Base-by-base conservation (phyloP, 2,888 invertebrate species). In the Drosophila percnosoma region DNA sequence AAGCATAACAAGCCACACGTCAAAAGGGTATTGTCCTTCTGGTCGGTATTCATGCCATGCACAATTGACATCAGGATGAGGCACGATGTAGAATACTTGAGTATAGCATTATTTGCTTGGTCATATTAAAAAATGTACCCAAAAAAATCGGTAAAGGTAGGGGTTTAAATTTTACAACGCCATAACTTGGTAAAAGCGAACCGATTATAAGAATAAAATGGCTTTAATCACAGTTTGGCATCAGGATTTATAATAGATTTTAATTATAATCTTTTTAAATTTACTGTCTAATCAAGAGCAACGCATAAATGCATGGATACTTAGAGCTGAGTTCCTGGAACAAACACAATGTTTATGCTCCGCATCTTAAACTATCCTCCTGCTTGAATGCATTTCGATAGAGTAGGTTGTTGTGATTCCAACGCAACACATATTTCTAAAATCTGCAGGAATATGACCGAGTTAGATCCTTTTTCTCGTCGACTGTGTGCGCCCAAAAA, bases 21-120 rank as follows among this genome's bases (percentile, higher is more conserved):
- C 78, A 70, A 51, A 65, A 67, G 53, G 57, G 45, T 27, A 2
- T 36, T 27, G 36, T 72, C 72, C 11, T 40, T 61, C 2, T 36
- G 24, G 27, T 27, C 38, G 18, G 13, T 15, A 52, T 13, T 24
- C 33, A 33, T 34, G 8, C 13, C 34, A 34, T 33, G 15, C 6
- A 13, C 18, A 53, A 11, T 10, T 34, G 53, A 34, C 24, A 34
- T 53, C 15, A 18, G 24, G 15, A 53, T 5, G 10, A 10, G 18
- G 33, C 31, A 31, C 6, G 4, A 7, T 29, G 29, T 21, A 11
- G 42, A 21, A 21, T 42, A 42, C 21, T 42, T 36, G 7, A 18
- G 18, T 18, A 36, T 18, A 36, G 15, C 18, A 40, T n/a, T n/a
- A 5, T 40, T 10, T 45, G 45, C 2, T 45, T 45, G 2, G 15